Percentiles rank a stretch among this genome's conserved stretches.
Conservation (phyloP, 2,113 vertebrate genomes). For the Cyprinus carpio region DNA sequence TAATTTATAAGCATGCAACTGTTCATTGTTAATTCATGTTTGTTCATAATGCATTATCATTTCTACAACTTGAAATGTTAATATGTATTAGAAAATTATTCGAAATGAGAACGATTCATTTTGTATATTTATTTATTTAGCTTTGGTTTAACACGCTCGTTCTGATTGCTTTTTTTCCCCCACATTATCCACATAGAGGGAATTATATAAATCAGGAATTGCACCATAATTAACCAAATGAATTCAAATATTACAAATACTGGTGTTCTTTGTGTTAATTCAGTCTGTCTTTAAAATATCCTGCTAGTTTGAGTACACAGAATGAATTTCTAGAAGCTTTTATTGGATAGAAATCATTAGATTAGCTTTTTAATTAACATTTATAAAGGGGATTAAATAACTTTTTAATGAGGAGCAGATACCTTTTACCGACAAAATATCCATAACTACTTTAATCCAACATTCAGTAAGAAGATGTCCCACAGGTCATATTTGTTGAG, state of each 20-base stretch:
- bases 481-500: conserved; percentile 39
- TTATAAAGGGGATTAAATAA: conserved; percentile 40
- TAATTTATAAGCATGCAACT: too few relatives aligned
- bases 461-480: conserved; percentile 14
- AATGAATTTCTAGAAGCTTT: conserved; percentile 32
- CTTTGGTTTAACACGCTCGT: too few relatives aligned
- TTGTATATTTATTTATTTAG: too few relatives aligned
- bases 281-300: conserved; percentile 29
- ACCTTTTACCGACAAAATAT: conserved; percentile 42
- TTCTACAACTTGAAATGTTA: too few relatives aligned
- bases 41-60: too few relatives aligned
- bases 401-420: conserved; percentile 47
- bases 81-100: too few relatives aligned
- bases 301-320: conserved; percentile 17
- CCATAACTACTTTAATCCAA: conserved; percentile 43
- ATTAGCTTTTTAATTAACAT: conserved; percentile 50
- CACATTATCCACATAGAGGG: background rate
- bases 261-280: conserved; percentile 10
- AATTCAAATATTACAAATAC: background rate
- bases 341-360: conserved; percentile 27
- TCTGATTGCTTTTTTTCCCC: too few relatives aligned
- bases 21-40: too few relatives aligned
- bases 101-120: too few relatives aligned
- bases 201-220: background rate
- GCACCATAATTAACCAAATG: background rate